Conservation (phyloP, 2,113 vertebrate species). For the Eolophus roseicapilla region DNA sequence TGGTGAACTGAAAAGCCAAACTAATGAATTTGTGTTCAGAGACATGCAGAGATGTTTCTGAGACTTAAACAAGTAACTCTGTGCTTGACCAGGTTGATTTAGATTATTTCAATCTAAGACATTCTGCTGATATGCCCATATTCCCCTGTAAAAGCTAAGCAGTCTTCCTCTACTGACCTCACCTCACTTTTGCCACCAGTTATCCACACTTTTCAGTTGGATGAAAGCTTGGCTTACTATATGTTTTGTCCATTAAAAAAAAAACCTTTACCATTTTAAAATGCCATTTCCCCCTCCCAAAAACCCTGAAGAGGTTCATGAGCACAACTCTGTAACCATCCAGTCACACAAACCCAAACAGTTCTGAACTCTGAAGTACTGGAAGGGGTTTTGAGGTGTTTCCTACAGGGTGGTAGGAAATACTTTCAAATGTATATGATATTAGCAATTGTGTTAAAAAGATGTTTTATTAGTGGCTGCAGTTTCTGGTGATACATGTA, state of each 20-base stretch:
- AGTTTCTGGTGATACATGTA: not conserved
- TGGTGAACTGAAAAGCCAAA: not conserved
- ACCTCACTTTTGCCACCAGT: not conserved
- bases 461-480: not conserved
- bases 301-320: not conserved
- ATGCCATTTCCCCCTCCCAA: not conserved
- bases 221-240: not conserved
- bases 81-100: not conserved
- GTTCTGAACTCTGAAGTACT: not conserved
- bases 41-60: not conserved
- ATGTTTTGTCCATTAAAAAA: not conserved
- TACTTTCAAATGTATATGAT: not conserved
- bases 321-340: not conserved
- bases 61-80: not conserved
- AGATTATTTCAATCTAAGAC: not conserved
- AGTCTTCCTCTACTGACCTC: not conserved
- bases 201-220: not conserved
- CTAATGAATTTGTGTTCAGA: not conserved
- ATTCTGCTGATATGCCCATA: not conserved
- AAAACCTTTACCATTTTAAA: not conserved
- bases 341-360: not conserved
- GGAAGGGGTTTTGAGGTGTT: not conserved
- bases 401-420: not conserved
- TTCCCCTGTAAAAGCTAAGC: not conserved
- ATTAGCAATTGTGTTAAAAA: not conserved